A percentile compares a stretch with the other conserved stretches of the same genome.
These are phyloP conservation scores for Pyralis farinalis DNA, from an alignment of 2,888 invertebrate species.

Conservation along the genomic window DNA sequence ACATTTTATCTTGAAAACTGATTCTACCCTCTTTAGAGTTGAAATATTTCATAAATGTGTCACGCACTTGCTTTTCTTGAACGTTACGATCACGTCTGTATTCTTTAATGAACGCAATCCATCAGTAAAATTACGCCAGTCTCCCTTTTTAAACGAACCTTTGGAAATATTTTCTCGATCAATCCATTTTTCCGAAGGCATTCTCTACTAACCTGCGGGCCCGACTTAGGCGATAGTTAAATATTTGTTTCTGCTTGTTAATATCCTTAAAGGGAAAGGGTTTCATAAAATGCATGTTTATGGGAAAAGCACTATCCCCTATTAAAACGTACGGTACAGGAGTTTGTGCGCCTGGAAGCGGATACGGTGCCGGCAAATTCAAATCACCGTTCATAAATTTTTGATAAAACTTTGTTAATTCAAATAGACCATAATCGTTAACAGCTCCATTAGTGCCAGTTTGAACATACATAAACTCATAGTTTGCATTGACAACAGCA, in stretches of 20 bases:
- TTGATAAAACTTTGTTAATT: constrained; percentile 7
- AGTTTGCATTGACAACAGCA: constrained; percentile 20
- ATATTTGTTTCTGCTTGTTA: neutral
- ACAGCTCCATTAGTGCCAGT: constrained; percentile 18
- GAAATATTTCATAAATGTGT: too few species aligned
- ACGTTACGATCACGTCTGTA: too few species aligned
- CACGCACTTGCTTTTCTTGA: too few species aligned
- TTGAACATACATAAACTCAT: constrained; percentile 19
- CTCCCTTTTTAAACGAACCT: too few species aligned
- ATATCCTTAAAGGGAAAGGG: constrained; percentile 8
- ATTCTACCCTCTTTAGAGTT: too few species aligned
- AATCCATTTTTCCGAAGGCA: constrained; percentile 9
- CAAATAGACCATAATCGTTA: constrained; percentile 14
- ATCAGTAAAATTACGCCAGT: too few species aligned
- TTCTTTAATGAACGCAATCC: too few species aligned
- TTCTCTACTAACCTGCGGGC: constrained; percentile 10
- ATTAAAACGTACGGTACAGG: constrained; percentile 14
- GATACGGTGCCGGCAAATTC: constrained; percentile 5
- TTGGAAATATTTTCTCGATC: too few species aligned
- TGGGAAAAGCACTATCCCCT: constrained; percentile 18
- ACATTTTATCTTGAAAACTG: too few species aligned
- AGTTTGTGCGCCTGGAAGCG: constrained; percentile 1
- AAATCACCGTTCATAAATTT: constrained; percentile 1
- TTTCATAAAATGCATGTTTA: constrained; percentile 14
- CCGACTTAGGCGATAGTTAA: constrained; percentile 4